Conservation (phyloP, 1,140 invertebrate genomes). For the Ceratosolen solmsi region DNA sequence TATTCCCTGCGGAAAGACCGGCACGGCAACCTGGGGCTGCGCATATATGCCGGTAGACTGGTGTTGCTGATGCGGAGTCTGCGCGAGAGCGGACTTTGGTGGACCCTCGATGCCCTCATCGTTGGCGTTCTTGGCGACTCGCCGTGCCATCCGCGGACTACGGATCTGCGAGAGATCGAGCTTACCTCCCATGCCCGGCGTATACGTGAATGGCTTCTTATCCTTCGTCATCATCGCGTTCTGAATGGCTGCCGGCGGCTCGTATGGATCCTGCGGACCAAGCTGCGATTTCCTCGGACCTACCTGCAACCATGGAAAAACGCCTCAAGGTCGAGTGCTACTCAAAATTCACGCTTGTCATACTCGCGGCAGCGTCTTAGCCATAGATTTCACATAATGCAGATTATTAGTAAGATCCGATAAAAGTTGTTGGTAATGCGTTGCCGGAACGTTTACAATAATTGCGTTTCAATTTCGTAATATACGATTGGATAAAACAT, state of each 20-base stretch:
- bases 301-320: background rate
- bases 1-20: slow-evolving; percentile 79
- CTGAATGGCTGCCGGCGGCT: slow-evolving; percentile 90
- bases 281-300: slow-evolving; percentile 48
- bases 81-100: slow-evolving; percentile 62
- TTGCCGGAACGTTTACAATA: no score
- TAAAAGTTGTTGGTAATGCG: no score
- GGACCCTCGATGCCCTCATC: slow-evolving; percentile 73
- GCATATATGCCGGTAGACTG: slow-evolving; percentile 65
- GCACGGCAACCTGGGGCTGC: slow-evolving; percentile 80
- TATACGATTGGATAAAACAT: no score
- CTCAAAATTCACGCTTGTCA: no score
- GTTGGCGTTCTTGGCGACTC: slow-evolving; percentile 82
- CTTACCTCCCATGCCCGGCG: slow-evolving; percentile 84
- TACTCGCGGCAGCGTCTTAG: no score
- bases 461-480: no score
- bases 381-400: no score
- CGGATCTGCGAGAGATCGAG: slow-evolving; percentile 91
- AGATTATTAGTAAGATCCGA: no score
- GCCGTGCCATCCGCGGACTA: slow-evolving; percentile 90
- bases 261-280: slow-evolving; percentile 66
- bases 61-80: slow-evolving; percentile 68
- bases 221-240: slow-evolving; percentile 96
- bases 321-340: background rate
- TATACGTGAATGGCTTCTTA: slow-evolving; percentile 96